Base-by-base conservation (phyloP, 2,113 vertebrate genomes). In the Mystacornis crossleyi region DNA sequence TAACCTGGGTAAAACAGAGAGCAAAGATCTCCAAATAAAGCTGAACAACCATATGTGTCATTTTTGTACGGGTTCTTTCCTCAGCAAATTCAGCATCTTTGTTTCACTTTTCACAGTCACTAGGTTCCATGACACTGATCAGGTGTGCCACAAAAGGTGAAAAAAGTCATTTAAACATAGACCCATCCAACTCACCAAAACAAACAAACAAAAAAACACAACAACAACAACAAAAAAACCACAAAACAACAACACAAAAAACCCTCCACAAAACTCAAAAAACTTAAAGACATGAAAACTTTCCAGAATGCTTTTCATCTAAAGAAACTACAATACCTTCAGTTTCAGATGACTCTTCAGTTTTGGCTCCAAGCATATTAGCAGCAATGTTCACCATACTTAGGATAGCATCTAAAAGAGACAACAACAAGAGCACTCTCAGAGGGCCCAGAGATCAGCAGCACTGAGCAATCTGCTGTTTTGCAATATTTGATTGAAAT, bases 361-460 rank as follows among this genome's bases (percentile, higher is more conserved):
- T 98, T 97, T 99, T 99, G 64, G 98, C 99, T 73, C 99, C 99
- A 29, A 99, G 99, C 93, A 99, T 99, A 69, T 99, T 99, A 96
- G 99, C 99, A 97, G 99, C 99, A 93, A 99, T 99, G 96, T 99
- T 99, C 72, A 99, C 99, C 99, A 99, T 99, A 87, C 99, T 99
- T 42, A 99, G 95, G 97, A 99, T 99, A 81, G 99, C 99, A 98
- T 99, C 99, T 99, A 87, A 91, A 98, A 97, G 74, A 91, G 96
- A 75, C 86, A 85, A 96, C 7, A 96, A 38, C 89, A 40, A 89
- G 14, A 33, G 50, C 13, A 24, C 26, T 48, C 21, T 58, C 71
- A 67, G 34, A 91, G 47, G 45, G 42, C 38, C 28, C 45, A 77
- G 62, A 47, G 9, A 61, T 45, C 1, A 61, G 54, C 10, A 65